Conservation (phyloP, 2,888 invertebrate species). For the Andrena flavipes region DNA sequence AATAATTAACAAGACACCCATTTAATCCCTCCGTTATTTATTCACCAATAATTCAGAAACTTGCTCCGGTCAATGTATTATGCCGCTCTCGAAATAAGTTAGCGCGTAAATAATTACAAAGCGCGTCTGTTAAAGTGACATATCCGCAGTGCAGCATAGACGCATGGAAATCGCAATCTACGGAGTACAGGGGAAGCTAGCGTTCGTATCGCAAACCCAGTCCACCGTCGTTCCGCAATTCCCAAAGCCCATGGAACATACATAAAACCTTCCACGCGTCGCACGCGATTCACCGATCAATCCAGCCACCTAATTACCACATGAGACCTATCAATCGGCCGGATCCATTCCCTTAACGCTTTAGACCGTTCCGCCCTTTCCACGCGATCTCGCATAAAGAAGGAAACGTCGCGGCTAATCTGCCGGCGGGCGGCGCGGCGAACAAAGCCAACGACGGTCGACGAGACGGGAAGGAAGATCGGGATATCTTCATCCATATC, state of each 20-base stretch:
- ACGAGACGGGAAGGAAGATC: conserved; percentile 40
- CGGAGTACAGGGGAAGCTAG: too few relatives aligned
- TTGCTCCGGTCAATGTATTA: background rate
- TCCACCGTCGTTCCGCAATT: background rate
- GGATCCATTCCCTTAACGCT: conserved; percentile 9
- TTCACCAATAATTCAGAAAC: conserved; percentile 1
- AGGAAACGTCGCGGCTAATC: conserved; percentile 63
- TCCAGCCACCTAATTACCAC: conserved; percentile 57
- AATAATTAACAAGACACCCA: too few relatives aligned
- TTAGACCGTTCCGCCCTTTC: conserved; percentile 28
- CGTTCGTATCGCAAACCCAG: background rate
- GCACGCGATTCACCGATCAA: conserved; percentile 46
- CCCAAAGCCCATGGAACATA: background rate
- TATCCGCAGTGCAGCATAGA: background rate
- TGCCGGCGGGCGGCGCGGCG: conserved; percentile 13
- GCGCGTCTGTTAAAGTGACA: too few relatives aligned
- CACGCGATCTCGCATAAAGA: conserved; percentile 55
- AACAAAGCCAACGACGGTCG: conserved; percentile 40
- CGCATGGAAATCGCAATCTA: background rate
- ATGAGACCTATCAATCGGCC: conserved; percentile 52
- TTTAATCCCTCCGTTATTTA: too few relatives aligned
- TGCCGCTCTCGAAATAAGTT: too few relatives aligned
- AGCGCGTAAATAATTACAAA: too few relatives aligned
- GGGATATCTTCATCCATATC: conserved; percentile 84
- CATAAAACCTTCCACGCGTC: background rate